Percentiles rank a stretch among this genome's conserved stretches.
These are phyloP conservation scores for Drosophila infuscata DNA, from an alignment of 2,888 invertebrate species.

Conservation along the genomic window DNA sequence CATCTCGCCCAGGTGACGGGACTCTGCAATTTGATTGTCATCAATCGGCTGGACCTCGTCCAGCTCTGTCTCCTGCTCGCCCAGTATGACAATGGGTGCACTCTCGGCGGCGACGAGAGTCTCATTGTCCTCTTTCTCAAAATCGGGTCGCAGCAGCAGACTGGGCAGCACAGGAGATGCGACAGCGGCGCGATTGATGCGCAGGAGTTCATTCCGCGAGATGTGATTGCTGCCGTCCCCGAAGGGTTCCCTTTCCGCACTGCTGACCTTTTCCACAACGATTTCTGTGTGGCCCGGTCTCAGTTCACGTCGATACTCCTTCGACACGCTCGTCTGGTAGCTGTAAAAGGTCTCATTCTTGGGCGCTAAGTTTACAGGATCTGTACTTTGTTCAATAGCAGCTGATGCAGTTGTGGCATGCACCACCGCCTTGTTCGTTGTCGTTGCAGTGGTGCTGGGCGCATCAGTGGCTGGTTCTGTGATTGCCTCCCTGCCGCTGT, in stretches of 20 bases:
- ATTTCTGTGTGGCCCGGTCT: constrained; percentile 80
- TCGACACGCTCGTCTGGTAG: constrained; percentile 73
- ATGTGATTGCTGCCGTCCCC: constrained; percentile 86
- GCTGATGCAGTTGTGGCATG: constrained; percentile 28
- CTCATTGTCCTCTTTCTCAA: constrained; percentile 53
- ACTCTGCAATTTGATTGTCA: constrained; percentile 85
- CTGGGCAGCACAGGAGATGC: constrained; percentile 78
- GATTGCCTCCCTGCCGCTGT: constrained; percentile 66
- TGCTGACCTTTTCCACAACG: constrained; percentile 74
- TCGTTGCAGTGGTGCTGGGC: constrained; percentile 35
- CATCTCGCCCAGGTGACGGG: constrained; percentile 76
- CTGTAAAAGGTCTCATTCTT: constrained; percentile 70
- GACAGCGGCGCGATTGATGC: constrained; percentile 87
- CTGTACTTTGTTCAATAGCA: constrained; percentile 14
- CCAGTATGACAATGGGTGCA: constrained; percentile 86
- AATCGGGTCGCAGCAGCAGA: constrained; percentile 64
- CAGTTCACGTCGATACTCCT: constrained; percentile 75
- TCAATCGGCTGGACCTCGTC: constrained; percentile 83
- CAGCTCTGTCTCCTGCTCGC: constrained; percentile 85
- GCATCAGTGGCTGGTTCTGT: constrained; percentile 37
- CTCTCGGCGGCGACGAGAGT: constrained; percentile 72
- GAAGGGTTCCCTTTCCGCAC: constrained; percentile 83
- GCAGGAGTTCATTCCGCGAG: constrained; percentile 88
- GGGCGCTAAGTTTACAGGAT: not conserved
- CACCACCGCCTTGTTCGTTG: constrained; percentile 41